Conservation (phyloP, 2,113 vertebrate species). For the Rhagologus leucostigma region DNA sequence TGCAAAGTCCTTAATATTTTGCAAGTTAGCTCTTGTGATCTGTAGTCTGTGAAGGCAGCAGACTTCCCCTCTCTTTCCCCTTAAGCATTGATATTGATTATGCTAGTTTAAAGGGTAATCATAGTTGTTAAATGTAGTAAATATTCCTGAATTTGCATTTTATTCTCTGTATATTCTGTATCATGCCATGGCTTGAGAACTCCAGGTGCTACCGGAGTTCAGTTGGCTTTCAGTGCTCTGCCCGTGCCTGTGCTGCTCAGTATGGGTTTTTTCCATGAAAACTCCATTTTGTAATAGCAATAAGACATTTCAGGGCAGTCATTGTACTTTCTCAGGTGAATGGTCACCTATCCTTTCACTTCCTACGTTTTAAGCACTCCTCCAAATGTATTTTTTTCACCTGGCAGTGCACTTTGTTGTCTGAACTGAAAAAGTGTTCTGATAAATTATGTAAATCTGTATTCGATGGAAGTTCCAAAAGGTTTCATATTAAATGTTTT, state of each 20-base stretch:
- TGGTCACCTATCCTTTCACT: slow-evolving; percentile 26
- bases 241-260: slow-evolving; percentile 33
- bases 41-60: slow-evolving; percentile 47
- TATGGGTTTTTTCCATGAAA: slow-evolving; percentile 26
- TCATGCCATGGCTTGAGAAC: slow-evolving; percentile 39
- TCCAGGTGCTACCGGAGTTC: background rate
- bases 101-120: slow-evolving; percentile 40
- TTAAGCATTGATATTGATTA: slow-evolving; percentile 39
- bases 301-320: slow-evolving; percentile 63
- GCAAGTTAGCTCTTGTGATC: slow-evolving; percentile 41
- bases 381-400: slow-evolving; percentile 50
- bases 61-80: slow-evolving; percentile 1
- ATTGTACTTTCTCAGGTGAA: slow-evolving; percentile 54
- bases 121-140: slow-evolving; percentile 52
- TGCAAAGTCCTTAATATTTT: slow-evolving; percentile 27
- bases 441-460: slow-evolving; percentile 56
- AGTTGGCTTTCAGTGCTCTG: slow-evolving; percentile 46
- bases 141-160: slow-evolving; percentile 53
- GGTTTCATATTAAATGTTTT: slow-evolving; percentile 64
- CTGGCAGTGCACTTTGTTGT: slow-evolving; percentile 39
- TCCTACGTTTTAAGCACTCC: background rate
- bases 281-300: slow-evolving; percentile 57
- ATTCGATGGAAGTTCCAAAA: slow-evolving; percentile 54
- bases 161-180: slow-evolving; percentile 50
- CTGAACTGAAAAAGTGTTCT: slow-evolving; percentile 49